Evolutionary conservation across 1,140 invertebrate genomes (phyloP), one percentile per base, ranked within the genome.

Genomic region (Zeugodacus cucurbitae): DNA sequence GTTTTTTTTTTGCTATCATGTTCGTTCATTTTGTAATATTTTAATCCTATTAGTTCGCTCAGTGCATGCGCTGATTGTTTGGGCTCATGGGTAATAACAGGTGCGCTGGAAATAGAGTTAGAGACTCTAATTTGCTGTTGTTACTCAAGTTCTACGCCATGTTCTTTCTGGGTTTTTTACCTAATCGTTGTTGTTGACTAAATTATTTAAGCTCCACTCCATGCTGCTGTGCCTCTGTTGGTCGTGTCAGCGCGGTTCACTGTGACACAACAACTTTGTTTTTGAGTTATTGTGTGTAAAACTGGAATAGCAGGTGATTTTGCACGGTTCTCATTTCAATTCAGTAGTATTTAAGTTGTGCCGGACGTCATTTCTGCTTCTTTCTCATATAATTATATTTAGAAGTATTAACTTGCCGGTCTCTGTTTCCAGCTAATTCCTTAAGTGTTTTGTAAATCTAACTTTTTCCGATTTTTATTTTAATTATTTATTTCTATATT

Each of bases 11-110:
- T 54, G 6, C 26, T n/a, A 62, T 10, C 26, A 62, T 22, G 22
- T 62, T 62, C 14, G 20, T 59, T 7, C 58, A 26, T 62, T 62
- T 62, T 62, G 67, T 74, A 41, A 74, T 74, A 74, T 41, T 74
- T 54, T 74, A 74, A 74, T 74, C 67, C 67, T 74, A 74, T 74
- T 74, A 74, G 32, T 22, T 37, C 29, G 67, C 34, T 74, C 67
- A 37, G 32, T 37, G 67, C 67, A 34, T 41, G 3, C 20, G 67
- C 32, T 37, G 34, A 74, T 32, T 37, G 67, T 37, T 67, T 17
- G 26, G 29, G 29, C 62, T 67, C 26, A 34, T 67, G 29, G 11
- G 14, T 62, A 64, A 22, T 7, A 74, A 32, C 67, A 41, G 67
- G 11, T 74, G 67, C 32, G 34, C 32, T 7, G n/a, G 62, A 3